Evolutionary conservation across 2,797 vertebrate genomes (phyloP).

Genomic region (Phoebastria nigripes): DNA sequence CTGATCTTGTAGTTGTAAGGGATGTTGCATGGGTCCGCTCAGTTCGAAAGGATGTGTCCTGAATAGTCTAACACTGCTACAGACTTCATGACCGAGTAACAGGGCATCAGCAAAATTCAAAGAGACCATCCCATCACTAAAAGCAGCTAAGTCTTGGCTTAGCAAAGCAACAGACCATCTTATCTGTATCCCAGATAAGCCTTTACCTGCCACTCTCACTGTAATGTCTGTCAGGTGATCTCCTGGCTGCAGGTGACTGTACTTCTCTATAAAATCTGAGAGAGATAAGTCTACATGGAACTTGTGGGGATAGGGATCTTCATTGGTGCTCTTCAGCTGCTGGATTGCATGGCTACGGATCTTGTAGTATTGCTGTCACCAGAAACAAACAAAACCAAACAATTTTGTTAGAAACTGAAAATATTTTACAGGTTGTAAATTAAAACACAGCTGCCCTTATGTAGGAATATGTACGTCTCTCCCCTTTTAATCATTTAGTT

Average conservation of each 20-base stretch:
- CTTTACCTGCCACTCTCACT: conserved; percentile 86
- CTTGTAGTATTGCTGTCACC: conserved; percentile 93
- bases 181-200: neutral
- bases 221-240: conserved; percentile 85
- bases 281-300: conserved; percentile 89
- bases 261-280: conserved; percentile 89
- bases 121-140: neutral
- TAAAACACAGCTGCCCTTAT: neutral
- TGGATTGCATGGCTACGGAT: conserved; percentile 91
- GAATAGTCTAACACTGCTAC: neutral
- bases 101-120: neutral
- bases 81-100: neutral
- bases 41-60: neutral
- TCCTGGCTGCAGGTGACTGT: conserved; percentile 85
- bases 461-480: neutral
- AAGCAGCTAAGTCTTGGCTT: neutral
- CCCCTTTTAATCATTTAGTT: neutral
- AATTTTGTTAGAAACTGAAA: neutral
- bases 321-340: conserved; percentile 84
- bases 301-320: conserved; percentile 97
- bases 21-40: neutral
- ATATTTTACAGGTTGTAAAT: neutral
- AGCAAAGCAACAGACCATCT: neutral
- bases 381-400: neutral
- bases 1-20: neutral